Percentiles rank a stretch among this genome's conserved stretches.
phyloP scores from a whole-genome alignment of 2,797 vertebrate genomes.

The Thaleichthys pacificus region DNA sequence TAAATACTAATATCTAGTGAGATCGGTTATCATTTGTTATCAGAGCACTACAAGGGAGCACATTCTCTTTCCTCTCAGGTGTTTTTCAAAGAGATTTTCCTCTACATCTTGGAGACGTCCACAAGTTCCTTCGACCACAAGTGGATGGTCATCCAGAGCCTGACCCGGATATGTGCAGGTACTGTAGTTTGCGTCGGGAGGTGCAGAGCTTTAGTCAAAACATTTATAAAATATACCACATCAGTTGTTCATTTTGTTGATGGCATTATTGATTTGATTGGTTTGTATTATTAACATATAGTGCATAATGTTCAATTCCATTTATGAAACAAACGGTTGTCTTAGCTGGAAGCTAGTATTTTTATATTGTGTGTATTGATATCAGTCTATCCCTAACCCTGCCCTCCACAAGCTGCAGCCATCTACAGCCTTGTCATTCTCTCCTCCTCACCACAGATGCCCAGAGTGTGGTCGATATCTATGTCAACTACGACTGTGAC shows the following conservation, averaged over 20 bases:
- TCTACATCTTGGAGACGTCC: constrained; percentile 98
- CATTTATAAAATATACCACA: too few species aligned
- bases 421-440: neutral
- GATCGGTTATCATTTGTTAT: neutral
- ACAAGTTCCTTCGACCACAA: constrained; percentile 99
- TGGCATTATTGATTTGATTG: too few species aligned
- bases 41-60: neutral
- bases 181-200: neutral
- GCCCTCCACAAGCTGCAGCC: too few species aligned
- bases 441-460: constrained; percentile 79
- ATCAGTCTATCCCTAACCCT: too few species aligned
- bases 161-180: constrained; percentile 99
- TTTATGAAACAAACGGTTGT: too few species aligned
- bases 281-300: too few species aligned
- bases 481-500: constrained; percentile 99
- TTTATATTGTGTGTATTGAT: too few species aligned
- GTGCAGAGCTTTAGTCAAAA: too few species aligned
- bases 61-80: constrained; percentile 73
- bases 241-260: too few species aligned
- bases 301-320: too few species aligned
- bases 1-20: neutral
- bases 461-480: constrained; percentile 98
- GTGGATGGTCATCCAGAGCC: constrained; percentile 99
- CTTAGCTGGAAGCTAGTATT: too few species aligned
- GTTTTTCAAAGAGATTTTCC: constrained; percentile 99